These are phyloP conservation scores for Hemistola chrysoprasaria DNA, from an alignment of 2,888 invertebrate genomes.

Conservation along the genomic window DNA sequence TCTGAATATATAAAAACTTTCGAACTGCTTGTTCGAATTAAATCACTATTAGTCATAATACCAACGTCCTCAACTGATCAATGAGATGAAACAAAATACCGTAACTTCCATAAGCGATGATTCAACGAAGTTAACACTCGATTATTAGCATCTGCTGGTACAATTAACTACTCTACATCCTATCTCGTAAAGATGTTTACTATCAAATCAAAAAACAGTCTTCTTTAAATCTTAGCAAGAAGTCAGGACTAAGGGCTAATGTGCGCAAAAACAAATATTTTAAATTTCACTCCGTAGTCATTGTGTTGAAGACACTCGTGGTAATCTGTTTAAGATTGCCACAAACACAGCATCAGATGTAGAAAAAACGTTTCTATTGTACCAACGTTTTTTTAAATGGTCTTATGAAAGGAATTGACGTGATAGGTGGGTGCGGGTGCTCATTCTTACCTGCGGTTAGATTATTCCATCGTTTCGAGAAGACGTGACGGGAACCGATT, in stretches of 20 bases:
- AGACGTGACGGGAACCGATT: slow-evolving; percentile 66
- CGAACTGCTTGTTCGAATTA: not conserved
- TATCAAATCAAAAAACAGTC: no score
- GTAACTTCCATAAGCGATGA: slow-evolving; percentile 9
- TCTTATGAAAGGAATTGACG: slow-evolving; percentile 31
- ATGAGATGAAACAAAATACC: slow-evolving; percentile 12
- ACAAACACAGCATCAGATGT: slow-evolving; percentile 4
- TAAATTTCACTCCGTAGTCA: not conserved
- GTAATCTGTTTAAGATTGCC: slow-evolving; percentile 28
- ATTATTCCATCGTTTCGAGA: slow-evolving; percentile 35
- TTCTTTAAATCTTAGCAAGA: not conserved
- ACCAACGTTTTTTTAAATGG: slow-evolving; percentile 24
- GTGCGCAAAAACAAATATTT: not conserved
- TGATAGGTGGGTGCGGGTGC: slow-evolving; percentile 12
- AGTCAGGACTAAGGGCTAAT: not conserved
- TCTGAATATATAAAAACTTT: no score
- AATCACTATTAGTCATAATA: slow-evolving; percentile 7
- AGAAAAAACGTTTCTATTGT: slow-evolving; percentile 17
- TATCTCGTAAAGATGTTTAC: no score
- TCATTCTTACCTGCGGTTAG: slow-evolving; percentile 45
- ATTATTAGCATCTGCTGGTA: slow-evolving; percentile 4
- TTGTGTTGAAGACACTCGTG: slow-evolving; percentile 11
- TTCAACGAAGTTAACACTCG: slow-evolving; percentile 12
- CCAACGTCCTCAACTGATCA: slow-evolving; percentile 8
- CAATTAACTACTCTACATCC: not conserved